phyloP scores from a whole-genome alignment of 2,113 vertebrate species.

The Sphyrna mokarran region DNA sequence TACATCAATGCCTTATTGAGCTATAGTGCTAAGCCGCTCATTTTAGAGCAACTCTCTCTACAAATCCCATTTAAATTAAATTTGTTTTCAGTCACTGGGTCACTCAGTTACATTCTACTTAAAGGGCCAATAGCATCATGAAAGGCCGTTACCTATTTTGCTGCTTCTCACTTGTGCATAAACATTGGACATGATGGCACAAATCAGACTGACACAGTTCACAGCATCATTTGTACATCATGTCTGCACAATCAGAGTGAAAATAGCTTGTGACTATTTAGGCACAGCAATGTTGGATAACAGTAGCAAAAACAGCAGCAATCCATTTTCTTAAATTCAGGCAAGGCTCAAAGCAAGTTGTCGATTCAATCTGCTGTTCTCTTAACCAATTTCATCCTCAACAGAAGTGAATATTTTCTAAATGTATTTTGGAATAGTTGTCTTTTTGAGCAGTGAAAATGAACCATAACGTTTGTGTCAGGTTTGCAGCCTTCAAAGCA shows the following conservation, averaged over 20 bases:
- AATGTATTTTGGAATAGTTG: background rate
- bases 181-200: background rate
- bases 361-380: background rate
- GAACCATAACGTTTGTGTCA: background rate
- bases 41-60: background rate
- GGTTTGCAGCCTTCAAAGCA: background rate
- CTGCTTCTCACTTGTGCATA: background rate
- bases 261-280: background rate
- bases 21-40: background rate
- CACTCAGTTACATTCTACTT: background rate
- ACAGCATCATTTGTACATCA: background rate
- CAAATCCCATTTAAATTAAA: conserved; percentile 21
- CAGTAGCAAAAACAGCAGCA: background rate
- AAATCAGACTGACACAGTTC: background rate
- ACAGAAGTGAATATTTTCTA: background rate
- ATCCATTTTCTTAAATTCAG: background rate
- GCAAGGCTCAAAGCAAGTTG: background rate
- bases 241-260: background rate
- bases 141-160: background rate
- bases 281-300: background rate
- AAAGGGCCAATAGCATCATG: background rate
- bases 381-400: background rate
- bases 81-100: background rate
- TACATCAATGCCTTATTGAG: background rate
- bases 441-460: background rate